Evolutionary conservation across 1,140 invertebrate genomes (phyloP).

Genomic region (honey bee (Apis mellifera)): DNA sequence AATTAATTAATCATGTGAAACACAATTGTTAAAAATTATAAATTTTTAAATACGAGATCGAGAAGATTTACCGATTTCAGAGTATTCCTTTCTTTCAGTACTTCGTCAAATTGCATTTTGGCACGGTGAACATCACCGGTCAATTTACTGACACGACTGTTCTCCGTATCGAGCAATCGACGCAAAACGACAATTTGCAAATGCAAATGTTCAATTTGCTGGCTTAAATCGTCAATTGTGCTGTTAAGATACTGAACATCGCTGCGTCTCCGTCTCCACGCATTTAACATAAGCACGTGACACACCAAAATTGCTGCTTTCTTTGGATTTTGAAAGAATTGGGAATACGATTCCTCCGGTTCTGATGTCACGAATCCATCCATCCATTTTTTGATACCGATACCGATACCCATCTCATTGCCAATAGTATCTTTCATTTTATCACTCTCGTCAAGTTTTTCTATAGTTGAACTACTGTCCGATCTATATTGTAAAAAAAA

Average conservation of each 20-base stretch:
- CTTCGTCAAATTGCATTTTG: constrained; percentile 76
- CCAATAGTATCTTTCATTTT: constrained; percentile 34
- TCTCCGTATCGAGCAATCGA: constrained; percentile 82
- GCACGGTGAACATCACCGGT: constrained; percentile 81
- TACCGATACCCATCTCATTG: constrained; percentile 17
- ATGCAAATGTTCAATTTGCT: constrained; percentile 81
- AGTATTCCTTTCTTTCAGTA: constrained; percentile 74
- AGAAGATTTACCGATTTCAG: constrained; percentile 72
- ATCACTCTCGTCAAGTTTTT: constrained; percentile 38
- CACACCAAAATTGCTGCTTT: constrained; percentile 79
- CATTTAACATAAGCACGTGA: constrained; percentile 80
- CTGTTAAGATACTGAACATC: constrained; percentile 80
- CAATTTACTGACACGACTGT: constrained; percentile 80
- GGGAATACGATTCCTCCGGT: constrained; percentile 39
- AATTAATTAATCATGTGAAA: not conserved
- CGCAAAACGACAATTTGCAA: constrained; percentile 83
- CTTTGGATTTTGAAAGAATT: constrained; percentile 42
- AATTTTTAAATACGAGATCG: not conserved
- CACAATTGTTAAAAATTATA: not conserved
- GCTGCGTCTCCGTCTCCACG: constrained; percentile 82
- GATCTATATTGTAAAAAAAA: constrained; percentile 56
- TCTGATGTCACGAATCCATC: constrained; percentile 42
- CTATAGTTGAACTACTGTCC: constrained; percentile 50
- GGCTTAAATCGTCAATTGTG: constrained; percentile 77
- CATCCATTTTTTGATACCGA: constrained; percentile 55